These are phyloP conservation scores for Charina bottae DNA, from an alignment of 2,113 vertebrate species.

Conservation along the genomic window DNA sequence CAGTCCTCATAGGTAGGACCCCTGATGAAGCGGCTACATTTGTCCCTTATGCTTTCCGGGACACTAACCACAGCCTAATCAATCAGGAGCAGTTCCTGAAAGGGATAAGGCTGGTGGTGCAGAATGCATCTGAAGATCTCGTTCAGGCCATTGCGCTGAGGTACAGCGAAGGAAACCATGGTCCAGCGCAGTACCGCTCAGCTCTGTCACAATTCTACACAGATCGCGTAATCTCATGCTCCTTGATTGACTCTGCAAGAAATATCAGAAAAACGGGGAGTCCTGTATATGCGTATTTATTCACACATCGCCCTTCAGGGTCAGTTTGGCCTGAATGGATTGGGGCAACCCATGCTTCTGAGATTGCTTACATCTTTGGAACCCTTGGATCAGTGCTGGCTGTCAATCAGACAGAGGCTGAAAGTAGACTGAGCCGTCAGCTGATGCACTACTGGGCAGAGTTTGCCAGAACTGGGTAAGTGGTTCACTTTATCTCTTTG, in stretches of 20 bases:
- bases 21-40: slow-evolving; percentile 70
- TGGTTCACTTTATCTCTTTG: neutral
- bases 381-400: slow-evolving; percentile 65
- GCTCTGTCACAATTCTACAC: slow-evolving; percentile 59
- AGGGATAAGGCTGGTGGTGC: slow-evolving; percentile 47
- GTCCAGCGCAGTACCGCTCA: slow-evolving; percentile 65
- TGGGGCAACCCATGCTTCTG: slow-evolving; percentile 76
- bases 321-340: slow-evolving; percentile 81
- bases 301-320: slow-evolving; percentile 72
- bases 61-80: slow-evolving; percentile 69
- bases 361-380: slow-evolving; percentile 80
- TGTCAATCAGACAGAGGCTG: slow-evolving; percentile 56
- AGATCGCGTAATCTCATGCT: slow-evolving; percentile 69
- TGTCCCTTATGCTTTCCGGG: slow-evolving; percentile 44
- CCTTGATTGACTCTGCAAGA: slow-evolving; percentile 65
- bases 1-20: slow-evolving; percentile 72
- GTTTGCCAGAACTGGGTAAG: slow-evolving; percentile 77
- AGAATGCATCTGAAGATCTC: slow-evolving; percentile 30
- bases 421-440: slow-evolving; percentile 73
- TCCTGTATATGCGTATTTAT: slow-evolving; percentile 70
- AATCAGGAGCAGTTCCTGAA: slow-evolving; percentile 63
- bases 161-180: slow-evolving; percentile 72
- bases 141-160: slow-evolving; percentile 57
- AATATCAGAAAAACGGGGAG: slow-evolving; percentile 63
- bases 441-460: slow-evolving; percentile 78